phyloP scores from a whole-genome alignment of 2,888 invertebrate species.

The Ormyrus thymus region DNA sequence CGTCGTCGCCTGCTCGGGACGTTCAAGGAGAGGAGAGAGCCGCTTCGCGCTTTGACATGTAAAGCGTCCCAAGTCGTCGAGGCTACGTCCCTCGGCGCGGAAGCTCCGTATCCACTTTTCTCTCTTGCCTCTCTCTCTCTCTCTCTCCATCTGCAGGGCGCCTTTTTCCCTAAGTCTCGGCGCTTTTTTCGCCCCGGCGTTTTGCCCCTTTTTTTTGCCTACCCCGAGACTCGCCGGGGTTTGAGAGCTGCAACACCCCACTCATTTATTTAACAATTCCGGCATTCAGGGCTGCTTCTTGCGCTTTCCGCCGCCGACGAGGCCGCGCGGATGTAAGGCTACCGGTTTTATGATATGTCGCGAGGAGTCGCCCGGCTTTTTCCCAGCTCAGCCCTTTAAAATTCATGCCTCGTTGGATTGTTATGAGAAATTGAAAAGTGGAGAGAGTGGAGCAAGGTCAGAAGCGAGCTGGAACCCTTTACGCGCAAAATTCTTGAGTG shows the following conservation, averaged over 20 bases:
- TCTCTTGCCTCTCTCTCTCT: background rate
- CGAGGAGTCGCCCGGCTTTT: too few relatives aligned
- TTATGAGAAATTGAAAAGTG: background rate
- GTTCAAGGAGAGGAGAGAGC: background rate
- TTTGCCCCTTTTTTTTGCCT: background rate
- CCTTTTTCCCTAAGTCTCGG: background rate
- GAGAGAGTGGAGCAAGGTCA: too few relatives aligned
- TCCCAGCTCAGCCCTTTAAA: background rate
- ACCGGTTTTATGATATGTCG: conserved; percentile 36
- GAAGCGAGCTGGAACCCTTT: too few relatives aligned
- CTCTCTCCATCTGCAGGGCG: background rate
- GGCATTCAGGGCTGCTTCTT: background rate
- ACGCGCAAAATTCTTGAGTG: too few relatives aligned
- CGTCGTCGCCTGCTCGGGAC: conserved; percentile 4
- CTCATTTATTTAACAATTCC: conserved; percentile 42
- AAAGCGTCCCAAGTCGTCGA: conserved; percentile 28
- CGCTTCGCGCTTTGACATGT: conserved; percentile 28
- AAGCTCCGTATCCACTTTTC: conserved; percentile 13
- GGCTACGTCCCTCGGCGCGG: conserved; percentile 24
- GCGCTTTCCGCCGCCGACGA: background rate
- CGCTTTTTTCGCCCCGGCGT: background rate
- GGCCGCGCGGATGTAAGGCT: conserved; percentile 6
- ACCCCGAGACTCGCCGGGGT: background rate
- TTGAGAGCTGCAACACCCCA: background rate
- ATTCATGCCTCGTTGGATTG: background rate